Base-by-base conservation (phyloP, 2,113 vertebrate species). In the Nothocercus julius region DNA sequence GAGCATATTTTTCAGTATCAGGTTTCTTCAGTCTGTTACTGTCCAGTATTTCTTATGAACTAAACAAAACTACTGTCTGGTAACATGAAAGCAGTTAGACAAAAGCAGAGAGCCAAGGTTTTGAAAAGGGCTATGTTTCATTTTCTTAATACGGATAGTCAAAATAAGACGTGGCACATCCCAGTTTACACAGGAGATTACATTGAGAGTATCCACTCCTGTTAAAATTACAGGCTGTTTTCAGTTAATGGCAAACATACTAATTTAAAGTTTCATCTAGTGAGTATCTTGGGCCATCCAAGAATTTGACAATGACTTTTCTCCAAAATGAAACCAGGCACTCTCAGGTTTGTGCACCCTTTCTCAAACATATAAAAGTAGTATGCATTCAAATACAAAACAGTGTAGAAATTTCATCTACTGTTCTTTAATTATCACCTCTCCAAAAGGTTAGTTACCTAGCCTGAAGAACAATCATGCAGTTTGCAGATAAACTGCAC, bases 1-100 rank as follows among this genome's bases (percentile, higher is more conserved):
- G 16, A 87, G 72, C 79, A 73, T 92, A 75, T 74, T 93, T 91
- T 92, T 68, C 54, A 78, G 14, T 66, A 80, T 32, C n/a, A 66
- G 14, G 63, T 81, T 91, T 81, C 85, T 80, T 44, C 61, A 59
- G 36, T 83, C 63, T 81, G 44, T n/a, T 90, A 45, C 63, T 63
- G 62, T 19, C 45, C 59, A 67, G 34, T 59, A 80, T 45, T 87
- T 87, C 49, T 82, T 42, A 69, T 59, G 59, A 80, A 54, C 8
- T 80, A 70, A 92, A 42, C 49, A 91, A n/a, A 93, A 67, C 64
- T 72, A 56, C 25, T 89, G 83, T 61, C 47, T 87, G 63, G 56
- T 89, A 81, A 73, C 40, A 73, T 1, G 5, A 27, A 87, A 92
- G 87, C 59, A 56, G 67, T 34, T 27, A 87, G 40, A 89, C 15